These are phyloP conservation scores for Acutogordius australiensis DNA, from an alignment of 2,888 invertebrate genomes.

Conservation along the genomic window DNA sequence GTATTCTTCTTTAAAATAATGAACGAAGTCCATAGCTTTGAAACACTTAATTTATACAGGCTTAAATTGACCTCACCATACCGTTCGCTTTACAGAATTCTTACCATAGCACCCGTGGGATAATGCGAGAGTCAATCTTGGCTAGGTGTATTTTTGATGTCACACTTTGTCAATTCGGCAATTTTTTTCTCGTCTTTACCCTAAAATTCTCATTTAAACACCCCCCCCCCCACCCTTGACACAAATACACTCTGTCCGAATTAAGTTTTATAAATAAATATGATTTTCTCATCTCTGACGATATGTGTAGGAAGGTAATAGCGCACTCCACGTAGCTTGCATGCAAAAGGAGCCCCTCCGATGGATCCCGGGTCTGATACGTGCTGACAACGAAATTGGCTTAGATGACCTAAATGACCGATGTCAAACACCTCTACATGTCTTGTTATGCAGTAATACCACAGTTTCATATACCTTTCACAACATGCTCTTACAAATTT, in stretches of 20 bases:
- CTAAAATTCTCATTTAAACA: neutral
- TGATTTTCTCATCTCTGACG: too few relatives aligned
- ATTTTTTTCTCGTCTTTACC: neutral
- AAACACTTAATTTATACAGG: too few relatives aligned
- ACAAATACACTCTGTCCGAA: neutral
- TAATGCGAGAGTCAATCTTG: too few relatives aligned
- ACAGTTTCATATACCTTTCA: neutral
- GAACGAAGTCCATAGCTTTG: too few relatives aligned
- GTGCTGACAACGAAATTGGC: too few relatives aligned
- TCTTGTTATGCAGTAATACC: constrained; percentile 3
- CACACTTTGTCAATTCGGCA: too few relatives aligned
- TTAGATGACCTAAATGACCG: neutral
- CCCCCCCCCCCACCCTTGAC: neutral
- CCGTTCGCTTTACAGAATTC: too few relatives aligned
- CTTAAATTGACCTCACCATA: too few relatives aligned
- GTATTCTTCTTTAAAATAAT: too few relatives aligned
- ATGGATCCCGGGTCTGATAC: neutral
- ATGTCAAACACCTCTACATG: constrained; percentile 1
- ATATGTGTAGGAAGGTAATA: neutral
- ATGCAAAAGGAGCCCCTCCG: neutral
- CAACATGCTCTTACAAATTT: neutral
- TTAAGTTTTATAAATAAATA: too few relatives aligned
- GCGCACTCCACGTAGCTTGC: neutral
- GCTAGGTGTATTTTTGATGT: too few relatives aligned
- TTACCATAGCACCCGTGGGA: too few relatives aligned